Evolutionary conservation across 2,797 vertebrate genomes (phyloP).

Genomic region (Peromyscus eremicus): DNA sequence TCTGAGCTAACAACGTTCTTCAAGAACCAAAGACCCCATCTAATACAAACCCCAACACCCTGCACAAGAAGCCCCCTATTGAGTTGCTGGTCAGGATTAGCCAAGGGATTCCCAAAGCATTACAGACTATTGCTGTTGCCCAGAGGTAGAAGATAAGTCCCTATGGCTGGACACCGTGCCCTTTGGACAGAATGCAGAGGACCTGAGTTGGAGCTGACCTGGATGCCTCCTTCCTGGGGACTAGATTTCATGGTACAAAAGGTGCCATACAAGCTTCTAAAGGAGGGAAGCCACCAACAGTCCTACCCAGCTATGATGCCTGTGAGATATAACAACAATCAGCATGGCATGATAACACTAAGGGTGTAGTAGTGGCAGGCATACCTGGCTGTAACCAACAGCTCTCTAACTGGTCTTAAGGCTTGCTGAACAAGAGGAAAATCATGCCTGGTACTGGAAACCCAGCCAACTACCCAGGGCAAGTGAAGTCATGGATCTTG

Average conservation of each 20-base stretch:
- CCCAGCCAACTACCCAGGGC: no score
- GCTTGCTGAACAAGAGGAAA: neutral
- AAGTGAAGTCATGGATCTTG: no score
- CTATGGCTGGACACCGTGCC: neutral
- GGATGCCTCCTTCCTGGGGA: neutral
- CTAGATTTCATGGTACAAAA: neutral
- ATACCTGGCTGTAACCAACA: neutral
- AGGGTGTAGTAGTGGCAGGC: neutral
- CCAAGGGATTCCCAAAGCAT: neutral
- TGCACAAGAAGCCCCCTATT: neutral
- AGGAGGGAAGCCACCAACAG: neutral
- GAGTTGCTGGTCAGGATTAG: neutral
- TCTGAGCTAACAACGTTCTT: neutral
- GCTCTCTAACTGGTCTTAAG: neutral
- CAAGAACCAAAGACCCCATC: neutral
- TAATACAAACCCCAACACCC: neutral
- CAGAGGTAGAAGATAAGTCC: neutral
- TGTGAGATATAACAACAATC: neutral
- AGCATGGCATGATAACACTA: neutral
- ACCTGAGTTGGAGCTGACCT: neutral
- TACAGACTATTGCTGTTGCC: neutral
- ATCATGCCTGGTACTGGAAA: neutral
- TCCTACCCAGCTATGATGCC: neutral
- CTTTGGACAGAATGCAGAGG: neutral
- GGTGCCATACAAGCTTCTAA: neutral